Percentiles rank a stretch among this genome's conserved stretches.
Evolutionary conservation across 2,888 invertebrate genomes (phyloP).

Genomic region (Drosophila paranaensis): DNA sequence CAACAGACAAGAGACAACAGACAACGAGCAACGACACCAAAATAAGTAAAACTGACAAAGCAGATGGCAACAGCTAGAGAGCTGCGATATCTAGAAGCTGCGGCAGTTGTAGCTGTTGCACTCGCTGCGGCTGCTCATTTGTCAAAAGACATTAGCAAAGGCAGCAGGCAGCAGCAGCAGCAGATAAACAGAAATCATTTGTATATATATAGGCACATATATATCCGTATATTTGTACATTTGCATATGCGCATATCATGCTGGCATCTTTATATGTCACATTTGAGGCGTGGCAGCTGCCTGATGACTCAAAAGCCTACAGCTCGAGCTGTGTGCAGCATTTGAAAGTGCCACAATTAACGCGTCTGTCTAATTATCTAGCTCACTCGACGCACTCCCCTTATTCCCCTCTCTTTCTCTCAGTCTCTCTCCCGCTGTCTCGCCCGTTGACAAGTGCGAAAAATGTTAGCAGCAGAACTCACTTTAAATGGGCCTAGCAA

Average conservation of each 20-base stretch:
- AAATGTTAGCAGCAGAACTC: slow-evolving; percentile 7
- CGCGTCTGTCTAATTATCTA: slow-evolving; percentile 68
- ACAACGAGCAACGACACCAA: slow-evolving; percentile 33
- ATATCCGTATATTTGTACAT: slow-evolving; percentile 1
- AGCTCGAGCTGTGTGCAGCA: slow-evolving; percentile 11
- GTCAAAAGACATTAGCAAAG: slow-evolving; percentile 64
- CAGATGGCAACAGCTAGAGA: slow-evolving; percentile 22
- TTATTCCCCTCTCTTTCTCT: neutral
- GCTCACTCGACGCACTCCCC: neutral
- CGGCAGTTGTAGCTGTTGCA: slow-evolving; percentile 32
- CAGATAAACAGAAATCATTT: slow-evolving; percentile 53
- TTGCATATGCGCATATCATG: slow-evolving; percentile 5
- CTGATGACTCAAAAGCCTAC: slow-evolving; percentile 43
- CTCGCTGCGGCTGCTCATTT: slow-evolving; percentile 64
- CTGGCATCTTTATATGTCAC: slow-evolving; percentile 12
- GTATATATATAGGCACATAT: slow-evolving; percentile 11
- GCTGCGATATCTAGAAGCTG: neutral
- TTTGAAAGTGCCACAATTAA: slow-evolving; percentile 73
- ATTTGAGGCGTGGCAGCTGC: slow-evolving; percentile 46
- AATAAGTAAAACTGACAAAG: slow-evolving; percentile 46
- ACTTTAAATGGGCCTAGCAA: slow-evolving; percentile 18
- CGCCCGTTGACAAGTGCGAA: slow-evolving; percentile 49
- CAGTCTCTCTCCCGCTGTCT: neutral
- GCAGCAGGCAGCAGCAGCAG: slow-evolving; percentile 14
- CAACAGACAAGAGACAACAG: neutral